A percentile compares a stretch with the other conserved stretches of the same genome.
Evolutionary conservation across 2,888 invertebrate genomes (phyloP).

Genomic region (Hoplodrina blanda): DNA sequence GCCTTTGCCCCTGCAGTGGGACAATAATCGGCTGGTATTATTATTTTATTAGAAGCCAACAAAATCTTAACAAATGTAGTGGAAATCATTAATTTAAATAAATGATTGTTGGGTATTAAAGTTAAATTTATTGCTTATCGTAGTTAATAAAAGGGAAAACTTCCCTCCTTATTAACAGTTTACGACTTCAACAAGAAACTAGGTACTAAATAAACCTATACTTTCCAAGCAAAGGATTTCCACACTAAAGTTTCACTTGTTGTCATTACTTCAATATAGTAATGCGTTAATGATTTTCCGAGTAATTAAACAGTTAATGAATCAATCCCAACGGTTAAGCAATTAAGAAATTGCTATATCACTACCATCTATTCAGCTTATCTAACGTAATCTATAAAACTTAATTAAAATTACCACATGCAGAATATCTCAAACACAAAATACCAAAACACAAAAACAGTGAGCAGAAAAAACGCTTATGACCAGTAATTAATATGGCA

Average conservation of each 20-base stretch:
- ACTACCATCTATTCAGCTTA: conserved; percentile 35
- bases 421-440: conserved; percentile 52
- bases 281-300: conserved; percentile 31
- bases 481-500: conserved; percentile 67
- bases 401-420: conserved; percentile 47
- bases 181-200: conserved; percentile 40
- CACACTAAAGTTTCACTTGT: conserved; percentile 40
- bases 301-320: conserved; percentile 46
- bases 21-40: too few species aligned
- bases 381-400: conserved; percentile 34
- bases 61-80: not conserved
- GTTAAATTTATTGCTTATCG: not conserved
- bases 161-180: conserved; percentile 5
- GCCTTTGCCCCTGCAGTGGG: too few species aligned
- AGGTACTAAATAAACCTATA: conserved; percentile 20
- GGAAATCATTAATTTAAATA: not conserved
- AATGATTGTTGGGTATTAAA: not conserved
- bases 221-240: conserved; percentile 46
- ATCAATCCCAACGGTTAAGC: conserved; percentile 22
- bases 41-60: not conserved
- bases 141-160: conserved; percentile 12
- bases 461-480: conserved; percentile 61
- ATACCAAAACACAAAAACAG: conserved; percentile 49
- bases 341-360: conserved; percentile 32
- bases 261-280: conserved; percentile 23